A percentile compares a stretch with the other conserved stretches of the same genome.
Evolutionary conservation across 2,113 vertebrate species (phyloP).

Genomic region (Psettodes erumei): DNA sequence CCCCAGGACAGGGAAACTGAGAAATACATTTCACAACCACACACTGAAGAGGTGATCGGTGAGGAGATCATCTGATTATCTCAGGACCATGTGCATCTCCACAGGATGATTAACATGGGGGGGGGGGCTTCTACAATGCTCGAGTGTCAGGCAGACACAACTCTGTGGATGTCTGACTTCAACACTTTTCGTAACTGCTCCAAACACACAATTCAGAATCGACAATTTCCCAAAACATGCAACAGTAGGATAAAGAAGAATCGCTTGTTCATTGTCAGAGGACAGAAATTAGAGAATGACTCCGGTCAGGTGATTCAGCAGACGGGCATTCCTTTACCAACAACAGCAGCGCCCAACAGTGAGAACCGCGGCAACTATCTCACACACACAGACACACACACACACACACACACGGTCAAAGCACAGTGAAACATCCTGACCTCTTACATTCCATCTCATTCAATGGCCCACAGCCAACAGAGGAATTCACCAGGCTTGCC

Average conservation of each 20-base stretch:
- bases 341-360: slow-evolving; percentile 32
- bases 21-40: slow-evolving; percentile 15
- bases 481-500: slow-evolving; percentile 53
- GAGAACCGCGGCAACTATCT: slow-evolving; percentile 2
- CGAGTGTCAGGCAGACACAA: background rate
- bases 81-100: background rate
- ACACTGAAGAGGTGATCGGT: slow-evolving; percentile 10
- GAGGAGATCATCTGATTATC: slow-evolving; percentile 1
- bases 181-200: background rate
- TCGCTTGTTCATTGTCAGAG: slow-evolving; percentile 45
- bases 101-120: background rate
- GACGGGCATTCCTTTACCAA: slow-evolving; percentile 41
- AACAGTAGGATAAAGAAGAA: slow-evolving; percentile 15
- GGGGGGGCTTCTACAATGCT: background rate
- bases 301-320: slow-evolving; percentile 50
- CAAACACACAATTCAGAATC: background rate
- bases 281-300: slow-evolving; percentile 47
- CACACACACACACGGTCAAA: slow-evolving; percentile 32
- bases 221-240: slow-evolving; percentile 17
- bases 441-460: slow-evolving; percentile 65
- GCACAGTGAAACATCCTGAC: slow-evolving; percentile 55
- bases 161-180: background rate
- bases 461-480: slow-evolving; percentile 44
- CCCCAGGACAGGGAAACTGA: slow-evolving; percentile 12
- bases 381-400: background rate